phyloP scores from a whole-genome alignment of 2,888 invertebrate genomes.

The Pherbina coryleti region DNA sequence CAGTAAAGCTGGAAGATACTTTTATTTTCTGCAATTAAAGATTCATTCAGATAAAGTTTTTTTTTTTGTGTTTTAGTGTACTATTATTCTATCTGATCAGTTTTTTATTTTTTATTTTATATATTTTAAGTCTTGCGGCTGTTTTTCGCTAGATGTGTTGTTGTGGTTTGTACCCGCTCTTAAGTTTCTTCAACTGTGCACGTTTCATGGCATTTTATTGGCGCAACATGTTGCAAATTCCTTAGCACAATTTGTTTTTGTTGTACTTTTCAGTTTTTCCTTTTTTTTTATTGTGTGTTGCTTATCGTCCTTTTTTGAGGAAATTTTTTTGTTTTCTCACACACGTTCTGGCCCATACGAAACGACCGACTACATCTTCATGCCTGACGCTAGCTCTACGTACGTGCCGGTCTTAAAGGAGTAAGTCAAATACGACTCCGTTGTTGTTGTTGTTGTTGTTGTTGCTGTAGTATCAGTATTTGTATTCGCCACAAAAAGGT shows the following conservation, averaged over 20 bases:
- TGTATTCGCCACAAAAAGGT: slow-evolving; percentile 50
- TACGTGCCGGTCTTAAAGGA: slow-evolving; percentile 47
- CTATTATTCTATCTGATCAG: background rate
- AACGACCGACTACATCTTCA: background rate
- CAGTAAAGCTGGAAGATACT: slow-evolving; percentile 4
- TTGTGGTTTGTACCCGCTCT: background rate
- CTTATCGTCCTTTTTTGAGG: slow-evolving; percentile 16
- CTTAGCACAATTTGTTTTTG: slow-evolving; percentile 40
- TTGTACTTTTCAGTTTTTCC: slow-evolving; percentile 23
- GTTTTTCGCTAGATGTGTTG: slow-evolving; percentile 17
- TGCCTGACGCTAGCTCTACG: slow-evolving; percentile 35
- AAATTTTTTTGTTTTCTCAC: background rate
- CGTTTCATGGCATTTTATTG: slow-evolving; percentile 52
- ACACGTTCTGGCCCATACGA: slow-evolving; percentile 1
- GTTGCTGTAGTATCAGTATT: slow-evolving; percentile 36
- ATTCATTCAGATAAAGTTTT: slow-evolving; percentile 15
- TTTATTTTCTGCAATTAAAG: slow-evolving; percentile 16
- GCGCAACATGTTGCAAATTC: slow-evolving; percentile 50
- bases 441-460: slow-evolving; percentile 42
- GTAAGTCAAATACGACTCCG: slow-evolving; percentile 56
- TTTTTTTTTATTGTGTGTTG: slow-evolving; percentile 13
- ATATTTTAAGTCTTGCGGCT: background rate
- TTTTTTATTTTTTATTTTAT: background rate
- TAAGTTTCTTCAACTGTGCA: slow-evolving; percentile 36
- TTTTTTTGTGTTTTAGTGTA: background rate